phyloP scores from a whole-genome alignment of 2,888 invertebrate species.

The Polia nebulosa region DNA sequence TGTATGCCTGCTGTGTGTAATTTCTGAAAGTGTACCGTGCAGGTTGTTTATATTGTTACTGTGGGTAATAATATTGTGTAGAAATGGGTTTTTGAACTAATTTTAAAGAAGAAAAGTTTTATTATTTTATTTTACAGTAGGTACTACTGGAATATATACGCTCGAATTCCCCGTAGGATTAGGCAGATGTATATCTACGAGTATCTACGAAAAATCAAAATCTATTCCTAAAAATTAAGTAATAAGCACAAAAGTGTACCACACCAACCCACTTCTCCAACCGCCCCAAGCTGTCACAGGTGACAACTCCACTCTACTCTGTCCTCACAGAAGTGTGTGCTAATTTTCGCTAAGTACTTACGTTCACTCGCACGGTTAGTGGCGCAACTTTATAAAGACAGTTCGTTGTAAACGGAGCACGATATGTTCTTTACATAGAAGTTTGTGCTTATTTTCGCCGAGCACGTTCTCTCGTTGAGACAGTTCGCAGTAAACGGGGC shows the following conservation, averaged over 20 bases:
- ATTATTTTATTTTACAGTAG: too few relatives aligned
- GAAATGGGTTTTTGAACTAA: conserved; percentile 23
- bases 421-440: background rate
- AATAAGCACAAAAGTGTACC: too few relatives aligned
- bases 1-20: conserved; percentile 62
- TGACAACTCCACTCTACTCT: conserved; percentile 13
- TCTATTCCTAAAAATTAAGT: too few relatives aligned
- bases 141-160: background rate
- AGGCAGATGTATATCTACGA: background rate
- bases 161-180: background rate
- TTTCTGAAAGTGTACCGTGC: conserved; percentile 50
- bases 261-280: background rate
- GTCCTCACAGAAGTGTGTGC: too few relatives aligned
- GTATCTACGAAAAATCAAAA: too few relatives aligned
- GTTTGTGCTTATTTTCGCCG: background rate
- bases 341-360: too few relatives aligned
- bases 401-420: too few relatives aligned
- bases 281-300: background rate
- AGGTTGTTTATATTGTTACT: conserved; percentile 53
- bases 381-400: too few relatives aligned
- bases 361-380: too few relatives aligned
- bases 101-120: background rate
- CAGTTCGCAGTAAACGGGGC: background rate
- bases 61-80: conserved; percentile 7
- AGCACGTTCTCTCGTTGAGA: background rate